Base-by-base conservation (phyloP, 2,113 vertebrate genomes). In the Sorex araneus region DNA sequence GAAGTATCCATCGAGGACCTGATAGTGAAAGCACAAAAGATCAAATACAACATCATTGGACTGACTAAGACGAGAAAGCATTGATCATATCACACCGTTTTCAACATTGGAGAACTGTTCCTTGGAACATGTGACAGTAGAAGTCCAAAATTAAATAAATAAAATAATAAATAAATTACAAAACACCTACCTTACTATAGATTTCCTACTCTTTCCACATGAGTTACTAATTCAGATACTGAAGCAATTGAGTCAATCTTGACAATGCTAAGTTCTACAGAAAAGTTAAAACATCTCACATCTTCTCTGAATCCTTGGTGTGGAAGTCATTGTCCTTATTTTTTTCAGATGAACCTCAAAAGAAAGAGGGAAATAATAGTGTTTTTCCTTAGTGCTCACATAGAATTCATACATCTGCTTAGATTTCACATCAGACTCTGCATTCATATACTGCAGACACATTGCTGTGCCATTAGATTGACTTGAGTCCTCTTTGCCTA, bases 311-410 rank as follows among this genome's bases (percentile, higher is more conserved):
- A 66, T 60, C 11, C 50, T 45, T 36, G 27, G 34, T 9, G 50
- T 74, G 73, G 23, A 91, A 84, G 9, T 77, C 34, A 45, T 43
- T 69, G 54, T 76, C 34, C 34, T 81, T 11, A 12, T 71, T 75
- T 80, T 90, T 60, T 74, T 89, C 88, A 79, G 75, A 16, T 4
- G 54, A 93, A 5, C 4, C 60, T 80, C 10, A 87, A 79, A 25
- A 76, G 25, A 25, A 81, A 57, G 57, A 87, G 12, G 16, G 28
- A 57, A 66, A 8, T 16, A 2, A 21, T 63, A 19, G 0, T 32
- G 3, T 85, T 19, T 32, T 63, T 75, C n/a, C 60, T 89, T 34
- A 76, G 60, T 85, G 80, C 15, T 66, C 34, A 47, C 11, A 18
- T 27, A 67, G 34, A 66, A 71, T 57, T 4, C 27, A 28, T 18